Evolutionary conservation across 1,140 invertebrate genomes (phyloP), one percentile per base, ranked within the genome.

Genomic region (Zaprionus africanus): DNA sequence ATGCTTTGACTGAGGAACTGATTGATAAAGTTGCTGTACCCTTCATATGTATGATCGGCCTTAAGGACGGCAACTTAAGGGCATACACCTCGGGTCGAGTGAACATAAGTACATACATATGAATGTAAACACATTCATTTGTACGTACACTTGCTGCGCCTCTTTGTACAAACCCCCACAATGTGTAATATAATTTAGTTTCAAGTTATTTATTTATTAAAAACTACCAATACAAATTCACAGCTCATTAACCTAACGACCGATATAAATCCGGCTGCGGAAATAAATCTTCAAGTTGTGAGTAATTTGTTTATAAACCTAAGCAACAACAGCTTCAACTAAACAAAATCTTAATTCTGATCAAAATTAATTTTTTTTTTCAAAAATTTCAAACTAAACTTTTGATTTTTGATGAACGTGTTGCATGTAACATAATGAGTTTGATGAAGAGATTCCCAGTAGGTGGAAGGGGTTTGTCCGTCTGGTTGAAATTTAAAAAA

Each of bases 191-290:
- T 56, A 31, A 56, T 26, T 31, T 36, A 46, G 70, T 84, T 88
- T 36, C 46, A 68, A 81, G 75, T 74, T 26, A 80, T 78, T 83
- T 83, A 81, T 87, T 90, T 84, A 90, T 81, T 90, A 87, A 80
- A 87, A 65, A 74, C 58, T 88, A 83, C 74, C 79, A 83, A 84
- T 87, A 87, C 84, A 78, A 88, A 87, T 87, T 87, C 84, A 90
- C 84, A 87, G 84, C 85, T 70, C 84, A 84, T 87, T 84, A 87
- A 87, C 88, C 84, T 87, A 84, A 90, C 84, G 85, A 87, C 84
- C 85, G 84, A 87, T 87, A 87, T 87, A 84, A 87, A 87, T 87
- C 84, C 84, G 84, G 85, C 85, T 79, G 84, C 81, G 78, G 88
- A 90, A 84, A 81, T 73, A 90, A 90, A 90, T 53, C 74, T 76